Conservation (phyloP, 2,888 invertebrate species). For the Myathropa florea region DNA sequence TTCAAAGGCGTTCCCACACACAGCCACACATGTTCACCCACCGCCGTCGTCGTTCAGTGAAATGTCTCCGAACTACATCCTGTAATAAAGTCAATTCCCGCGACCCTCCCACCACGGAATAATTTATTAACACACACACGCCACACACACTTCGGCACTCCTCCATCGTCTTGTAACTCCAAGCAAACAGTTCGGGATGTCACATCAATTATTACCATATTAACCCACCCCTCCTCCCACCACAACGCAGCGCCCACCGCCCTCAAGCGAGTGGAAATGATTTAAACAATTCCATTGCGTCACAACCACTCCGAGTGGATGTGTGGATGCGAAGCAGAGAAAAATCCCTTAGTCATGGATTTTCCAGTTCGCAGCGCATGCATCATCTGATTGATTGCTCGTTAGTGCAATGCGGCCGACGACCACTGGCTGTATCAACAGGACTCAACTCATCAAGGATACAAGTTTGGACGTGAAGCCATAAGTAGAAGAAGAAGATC, state of each 20-base stretch:
- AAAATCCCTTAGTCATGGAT: conserved; percentile 12
- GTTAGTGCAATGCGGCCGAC: conserved; percentile 28
- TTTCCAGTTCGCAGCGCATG: conserved; percentile 5
- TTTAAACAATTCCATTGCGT: conserved; percentile 22
- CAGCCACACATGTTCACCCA: not conserved
- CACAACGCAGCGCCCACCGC: not conserved
- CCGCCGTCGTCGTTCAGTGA: not conserved
- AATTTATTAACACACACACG: not conserved
- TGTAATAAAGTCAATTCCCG: not conserved
- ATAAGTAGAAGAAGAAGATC: not conserved
- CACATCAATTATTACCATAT: conserved; percentile 34
- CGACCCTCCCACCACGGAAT: not conserved
- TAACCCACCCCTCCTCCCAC: not conserved
- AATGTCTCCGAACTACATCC: not conserved
- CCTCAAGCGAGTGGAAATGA: not conserved
- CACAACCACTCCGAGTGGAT: not conserved
- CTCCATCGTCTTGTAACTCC: not conserved
- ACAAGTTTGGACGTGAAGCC: not conserved
- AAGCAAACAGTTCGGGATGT: conserved; percentile 11
- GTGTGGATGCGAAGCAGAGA: not conserved
- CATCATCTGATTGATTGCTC: conserved; percentile 49
- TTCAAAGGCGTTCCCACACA: not conserved
- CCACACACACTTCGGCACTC: not conserved
- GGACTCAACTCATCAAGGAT: conserved; percentile 37
- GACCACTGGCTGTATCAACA: conserved; percentile 1